Evolutionary conservation across 1,140 invertebrate species (phyloP).

Genomic region (Heliconius himera): DNA sequence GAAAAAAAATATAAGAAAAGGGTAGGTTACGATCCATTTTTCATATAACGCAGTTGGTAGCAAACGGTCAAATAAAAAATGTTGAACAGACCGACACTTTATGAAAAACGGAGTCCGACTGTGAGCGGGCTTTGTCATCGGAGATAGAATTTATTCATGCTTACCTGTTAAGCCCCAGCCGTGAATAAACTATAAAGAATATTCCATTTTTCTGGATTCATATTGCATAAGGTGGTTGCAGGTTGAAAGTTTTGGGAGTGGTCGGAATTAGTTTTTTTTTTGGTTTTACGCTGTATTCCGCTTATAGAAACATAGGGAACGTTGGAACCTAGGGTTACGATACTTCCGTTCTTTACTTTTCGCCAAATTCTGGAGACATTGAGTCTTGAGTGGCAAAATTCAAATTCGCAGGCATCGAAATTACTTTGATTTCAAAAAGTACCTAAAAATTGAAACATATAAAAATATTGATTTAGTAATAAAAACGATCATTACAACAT

Average conservation of each 20-base stretch:
- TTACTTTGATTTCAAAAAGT: no score
- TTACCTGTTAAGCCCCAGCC: slow-evolving; percentile 77
- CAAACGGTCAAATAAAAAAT: slow-evolving; percentile 81
- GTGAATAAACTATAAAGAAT: slow-evolving; percentile 80
- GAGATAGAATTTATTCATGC: slow-evolving; percentile 75
- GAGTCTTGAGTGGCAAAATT: no score
- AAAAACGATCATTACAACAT: no score
- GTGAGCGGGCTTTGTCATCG: slow-evolving; percentile 77
- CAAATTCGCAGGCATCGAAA: no score
- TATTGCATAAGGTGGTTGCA: slow-evolving; percentile 66
- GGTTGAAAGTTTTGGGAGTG: slow-evolving; percentile 48
- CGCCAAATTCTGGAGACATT: no score
- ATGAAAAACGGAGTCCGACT: slow-evolving; percentile 75
- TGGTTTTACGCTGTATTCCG: no score
- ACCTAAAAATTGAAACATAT: no score
- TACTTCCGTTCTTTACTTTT: no score
- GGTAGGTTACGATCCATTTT: slow-evolving; percentile 81
- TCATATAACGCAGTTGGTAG: slow-evolving; percentile 82
- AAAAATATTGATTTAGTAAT: no score
- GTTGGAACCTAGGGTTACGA: no score
- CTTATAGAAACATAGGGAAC: no score
- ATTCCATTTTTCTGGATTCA: slow-evolving; percentile 79
- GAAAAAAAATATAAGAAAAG: slow-evolving; percentile 76
- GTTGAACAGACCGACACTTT: slow-evolving; percentile 78
- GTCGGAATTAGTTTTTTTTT: not conserved